Evolutionary conservation across 2,888 invertebrate genomes (phyloP).

Genomic region (Hyalella azteca): DNA sequence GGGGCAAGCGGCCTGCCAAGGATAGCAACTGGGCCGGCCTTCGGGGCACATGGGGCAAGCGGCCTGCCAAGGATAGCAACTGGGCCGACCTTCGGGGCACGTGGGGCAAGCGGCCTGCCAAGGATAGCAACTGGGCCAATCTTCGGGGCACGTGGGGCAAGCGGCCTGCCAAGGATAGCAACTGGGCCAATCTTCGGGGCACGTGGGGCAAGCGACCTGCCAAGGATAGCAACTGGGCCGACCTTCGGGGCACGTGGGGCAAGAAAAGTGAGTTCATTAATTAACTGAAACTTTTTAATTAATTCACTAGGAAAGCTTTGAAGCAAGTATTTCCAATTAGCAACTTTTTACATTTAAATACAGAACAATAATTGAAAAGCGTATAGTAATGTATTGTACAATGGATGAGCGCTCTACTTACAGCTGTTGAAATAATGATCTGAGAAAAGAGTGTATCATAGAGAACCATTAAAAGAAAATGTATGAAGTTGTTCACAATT

Average conservation of each 20-base stretch:
- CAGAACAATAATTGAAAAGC: too few relatives aligned
- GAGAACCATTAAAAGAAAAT: too few relatives aligned
- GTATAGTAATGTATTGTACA: too few relatives aligned
- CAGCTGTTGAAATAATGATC: too few relatives aligned
- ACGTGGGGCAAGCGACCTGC: slow-evolving; percentile 74
- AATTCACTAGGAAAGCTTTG: too few relatives aligned
- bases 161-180: slow-evolving; percentile 65
- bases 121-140: background rate
- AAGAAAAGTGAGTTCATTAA: slow-evolving; percentile 1
- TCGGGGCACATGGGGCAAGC: slow-evolving; percentile 24
- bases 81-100: slow-evolving; percentile 4
- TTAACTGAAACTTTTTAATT: too few relatives aligned
- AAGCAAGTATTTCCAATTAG: too few relatives aligned
- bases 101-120: slow-evolving; percentile 9
- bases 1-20: slow-evolving; percentile 69
- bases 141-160: slow-evolving; percentile 53
- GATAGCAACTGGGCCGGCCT: background rate
- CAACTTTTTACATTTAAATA: too few relatives aligned
- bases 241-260: background rate
- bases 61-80: background rate
- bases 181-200: slow-evolving; percentile 75
- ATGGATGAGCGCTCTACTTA: too few relatives aligned
- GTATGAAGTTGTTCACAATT: too few relatives aligned
- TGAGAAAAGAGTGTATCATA: too few relatives aligned
- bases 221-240: slow-evolving; percentile 59